Percentiles rank a stretch among this genome's conserved stretches.
Evolutionary conservation across 1,140 invertebrate species (phyloP).

Genomic region (Anastrepha obliqua): DNA sequence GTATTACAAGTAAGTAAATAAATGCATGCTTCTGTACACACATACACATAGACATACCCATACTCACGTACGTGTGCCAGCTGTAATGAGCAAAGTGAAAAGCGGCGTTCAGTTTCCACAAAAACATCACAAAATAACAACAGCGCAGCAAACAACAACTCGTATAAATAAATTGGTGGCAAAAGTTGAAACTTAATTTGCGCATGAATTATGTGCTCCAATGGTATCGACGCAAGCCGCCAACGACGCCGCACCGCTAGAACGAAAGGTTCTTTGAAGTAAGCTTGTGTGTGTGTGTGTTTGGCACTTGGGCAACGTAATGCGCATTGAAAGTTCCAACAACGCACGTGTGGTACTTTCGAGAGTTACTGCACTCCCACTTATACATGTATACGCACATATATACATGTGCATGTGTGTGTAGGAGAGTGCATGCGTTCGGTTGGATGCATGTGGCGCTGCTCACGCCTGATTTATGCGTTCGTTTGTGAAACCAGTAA

Average conservation of each 20-base stretch:
- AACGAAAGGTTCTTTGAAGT: not conserved
- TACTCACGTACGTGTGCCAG: not conserved
- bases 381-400: not conserved
- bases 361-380: not conserved
- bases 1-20: not conserved
- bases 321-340: slow-evolving; percentile 42
- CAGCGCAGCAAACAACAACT: not conserved
- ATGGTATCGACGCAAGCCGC: not conserved
- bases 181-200: slow-evolving; percentile 57
- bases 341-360: slow-evolving; percentile 17
- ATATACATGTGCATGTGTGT: not conserved
- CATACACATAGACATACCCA: not conserved
- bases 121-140: slow-evolving; percentile 38
- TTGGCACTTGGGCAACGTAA: not conserved
- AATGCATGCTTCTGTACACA: not conserved
- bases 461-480: slow-evolving; percentile 47
- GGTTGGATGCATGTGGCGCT: not conserved
- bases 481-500: not conserved
- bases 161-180: slow-evolving; percentile 52
- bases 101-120: not conserved
- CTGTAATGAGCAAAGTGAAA: not conserved
- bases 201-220: slow-evolving; percentile 55
- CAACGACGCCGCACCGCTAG: too few relatives aligned
- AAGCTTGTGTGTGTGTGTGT: not conserved
- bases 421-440: not conserved